Conservation (phyloP, 2,113 vertebrate genomes). For the Paramisgurnus dabryanus region DNA sequence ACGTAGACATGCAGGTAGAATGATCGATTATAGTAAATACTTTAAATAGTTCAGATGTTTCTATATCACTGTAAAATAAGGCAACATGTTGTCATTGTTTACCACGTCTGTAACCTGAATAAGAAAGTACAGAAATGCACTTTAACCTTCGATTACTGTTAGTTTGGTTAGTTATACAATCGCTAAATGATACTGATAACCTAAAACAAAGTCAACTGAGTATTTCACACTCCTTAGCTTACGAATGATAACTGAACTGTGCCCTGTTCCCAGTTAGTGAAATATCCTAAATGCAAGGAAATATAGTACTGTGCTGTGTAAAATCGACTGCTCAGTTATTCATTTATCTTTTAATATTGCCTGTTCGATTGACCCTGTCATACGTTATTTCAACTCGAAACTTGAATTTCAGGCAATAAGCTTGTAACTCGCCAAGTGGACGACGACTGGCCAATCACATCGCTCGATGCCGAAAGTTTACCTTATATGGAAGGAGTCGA, state of each 20-base stretch:
- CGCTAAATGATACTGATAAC: not conserved
- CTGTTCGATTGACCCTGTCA: slow-evolving; percentile 24
- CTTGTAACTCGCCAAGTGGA: slow-evolving; percentile 66
- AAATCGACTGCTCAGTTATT: not conserved
- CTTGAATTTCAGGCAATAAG: slow-evolving; percentile 55
- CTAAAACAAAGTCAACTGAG: not conserved
- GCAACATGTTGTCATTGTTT: not conserved
- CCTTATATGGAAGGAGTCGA: slow-evolving; percentile 77
- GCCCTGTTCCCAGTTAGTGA: not conserved
- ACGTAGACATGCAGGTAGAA: not conserved
- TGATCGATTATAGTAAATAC: not conserved
- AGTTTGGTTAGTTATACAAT: not conserved
- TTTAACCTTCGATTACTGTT: not conserved
- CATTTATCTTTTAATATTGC: not conserved
- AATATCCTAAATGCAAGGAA: not conserved
- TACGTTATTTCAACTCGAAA: slow-evolving; percentile 46
- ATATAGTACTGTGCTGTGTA: not conserved
- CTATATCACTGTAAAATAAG: not conserved
- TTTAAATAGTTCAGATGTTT: not conserved
- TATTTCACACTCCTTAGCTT: not conserved
- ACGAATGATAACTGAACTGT: not conserved
- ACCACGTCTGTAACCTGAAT: not conserved
- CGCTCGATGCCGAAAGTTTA: slow-evolving; percentile 71
- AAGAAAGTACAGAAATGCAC: not conserved
- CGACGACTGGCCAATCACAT: slow-evolving; percentile 66